Evolutionary conservation across 2,888 invertebrate species (phyloP).

Genomic region (Aphidoletes aphidimyza): DNA sequence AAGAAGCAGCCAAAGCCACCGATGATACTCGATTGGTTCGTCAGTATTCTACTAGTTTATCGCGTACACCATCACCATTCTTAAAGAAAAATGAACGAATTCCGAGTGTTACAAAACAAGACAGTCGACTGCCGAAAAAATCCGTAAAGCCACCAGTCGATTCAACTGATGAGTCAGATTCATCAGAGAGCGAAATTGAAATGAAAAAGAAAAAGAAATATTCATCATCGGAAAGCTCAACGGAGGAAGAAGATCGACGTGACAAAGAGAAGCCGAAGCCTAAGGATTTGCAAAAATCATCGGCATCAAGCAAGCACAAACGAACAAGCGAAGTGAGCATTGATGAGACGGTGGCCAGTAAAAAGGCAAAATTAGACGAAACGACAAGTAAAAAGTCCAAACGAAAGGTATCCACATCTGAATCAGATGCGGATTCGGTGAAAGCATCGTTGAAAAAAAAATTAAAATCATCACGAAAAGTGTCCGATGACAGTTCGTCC

Average conservation of each 20-base stretch:
- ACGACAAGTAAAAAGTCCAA: conserved; percentile 67
- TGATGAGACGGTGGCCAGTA: neutral
- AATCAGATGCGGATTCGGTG: neutral
- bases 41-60: conserved; percentile 77
- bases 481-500: conserved; percentile 71
- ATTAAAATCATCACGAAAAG: conserved; percentile 65
- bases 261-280: neutral
- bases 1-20: conserved; percentile 8
- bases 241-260: conserved; percentile 66
- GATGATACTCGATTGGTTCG: neutral
- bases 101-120: conserved; percentile 58
- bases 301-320: neutral
- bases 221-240: conserved; percentile 67
- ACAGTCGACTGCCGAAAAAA: conserved; percentile 64
- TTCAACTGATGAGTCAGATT: conserved; percentile 2
- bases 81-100: conserved; percentile 69
- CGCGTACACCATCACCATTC: conserved; percentile 88
- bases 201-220: conserved; percentile 68
- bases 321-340: neutral
- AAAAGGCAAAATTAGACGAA: conserved; percentile 67
- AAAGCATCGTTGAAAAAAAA: conserved; percentile 62
- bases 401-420: neutral
- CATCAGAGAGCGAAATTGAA: neutral
- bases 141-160: conserved; percentile 60
- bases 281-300: neutral